These are phyloP conservation scores for Archips xylosteana DNA, from an alignment of 2,888 invertebrate species.

Conservation along the genomic window DNA sequence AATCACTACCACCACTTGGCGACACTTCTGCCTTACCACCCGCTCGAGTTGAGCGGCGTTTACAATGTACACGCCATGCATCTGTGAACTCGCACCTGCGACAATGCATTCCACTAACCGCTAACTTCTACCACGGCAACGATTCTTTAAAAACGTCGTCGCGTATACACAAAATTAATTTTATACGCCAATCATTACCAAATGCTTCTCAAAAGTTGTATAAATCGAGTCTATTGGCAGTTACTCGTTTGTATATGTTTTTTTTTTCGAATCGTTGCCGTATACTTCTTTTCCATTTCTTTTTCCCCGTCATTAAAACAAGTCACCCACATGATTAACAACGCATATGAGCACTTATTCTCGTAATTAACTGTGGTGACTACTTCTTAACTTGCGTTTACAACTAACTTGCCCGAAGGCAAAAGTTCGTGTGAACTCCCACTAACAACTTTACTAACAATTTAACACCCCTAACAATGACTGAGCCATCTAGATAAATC, in stretches of 20 bases:
- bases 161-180: not conserved
- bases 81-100: slow-evolving; percentile 88
- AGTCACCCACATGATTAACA: slow-evolving; percentile 67
- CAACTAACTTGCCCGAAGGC: slow-evolving; percentile 73
- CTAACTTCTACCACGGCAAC: slow-evolving; percentile 69
- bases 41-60: slow-evolving; percentile 88
- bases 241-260: not conserved
- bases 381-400: slow-evolving; percentile 74
- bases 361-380: slow-evolving; percentile 74
- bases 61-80: slow-evolving; percentile 92
- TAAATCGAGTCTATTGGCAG: slow-evolving; percentile 10
- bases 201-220: slow-evolving; percentile 6
- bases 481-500: slow-evolving; percentile 84
- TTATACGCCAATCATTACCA: slow-evolving; percentile 17
- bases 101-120: slow-evolving; percentile 84
- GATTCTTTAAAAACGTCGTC: slow-evolving; percentile 54
- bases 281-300: slow-evolving; percentile 30
- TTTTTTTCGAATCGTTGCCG: slow-evolving; percentile 42
- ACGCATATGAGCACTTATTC: slow-evolving; percentile 68
- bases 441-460: slow-evolving; percentile 82
- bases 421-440: slow-evolving; percentile 79
- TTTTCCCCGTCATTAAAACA: slow-evolving; percentile 26
- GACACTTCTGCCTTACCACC: slow-evolving; percentile 88
- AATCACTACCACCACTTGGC: slow-evolving; percentile 87
- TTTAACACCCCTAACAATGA: slow-evolving; percentile 82